Base-by-base conservation (phyloP, 1,140 invertebrate genomes). In the Trachelipus rathkii region DNA sequence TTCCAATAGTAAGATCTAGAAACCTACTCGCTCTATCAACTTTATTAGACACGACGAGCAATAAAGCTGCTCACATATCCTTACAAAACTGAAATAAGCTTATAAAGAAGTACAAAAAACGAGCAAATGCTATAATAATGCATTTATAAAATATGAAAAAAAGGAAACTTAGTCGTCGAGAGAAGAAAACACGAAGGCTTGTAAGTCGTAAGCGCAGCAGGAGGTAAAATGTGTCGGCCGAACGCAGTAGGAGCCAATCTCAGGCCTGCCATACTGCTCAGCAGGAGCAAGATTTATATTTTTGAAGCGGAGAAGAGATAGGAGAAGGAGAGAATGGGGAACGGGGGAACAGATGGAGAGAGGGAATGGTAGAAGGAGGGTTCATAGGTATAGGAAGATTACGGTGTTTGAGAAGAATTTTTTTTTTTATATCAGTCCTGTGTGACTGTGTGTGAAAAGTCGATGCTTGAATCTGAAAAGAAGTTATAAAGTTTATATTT, bases 241-340 rank as follows among this genome's bases (percentile, higher is more conserved):
- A 50, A 50, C 46, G 46, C 46, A 50, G 46, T 50, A 50, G 46
- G 46, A 50, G 46, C 46, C 46, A 50, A 50, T 50, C 46, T 50
- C 46, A 10, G 46, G 9, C 46, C 46, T 50, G 46, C 46, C 46
- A 50, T 50, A 50, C 46, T 15, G 9, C 46, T 50, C 46, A 50
- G 46, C 46, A 15, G 46, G 46, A 50, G 46, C n/a, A 50, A 50
- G 46, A 50, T 50, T 50, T 50, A 50, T 50, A 10, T 50, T 10
- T 15, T 50, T 9, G 46, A 15, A 15, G 15, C 46, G 46, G 46
- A 50, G 46, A 15, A 50, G 46, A 50, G 46, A 50, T 10, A 15
- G 46, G 46, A 15, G 46, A 15, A 50, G 9, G 15, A 50, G 46
- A 50, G 9, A 15, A 10, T 50, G 46, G 46, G 46, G 46, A 10